Conservation (phyloP, 1,140 invertebrate species). For the Littorina saxatilis region DNA sequence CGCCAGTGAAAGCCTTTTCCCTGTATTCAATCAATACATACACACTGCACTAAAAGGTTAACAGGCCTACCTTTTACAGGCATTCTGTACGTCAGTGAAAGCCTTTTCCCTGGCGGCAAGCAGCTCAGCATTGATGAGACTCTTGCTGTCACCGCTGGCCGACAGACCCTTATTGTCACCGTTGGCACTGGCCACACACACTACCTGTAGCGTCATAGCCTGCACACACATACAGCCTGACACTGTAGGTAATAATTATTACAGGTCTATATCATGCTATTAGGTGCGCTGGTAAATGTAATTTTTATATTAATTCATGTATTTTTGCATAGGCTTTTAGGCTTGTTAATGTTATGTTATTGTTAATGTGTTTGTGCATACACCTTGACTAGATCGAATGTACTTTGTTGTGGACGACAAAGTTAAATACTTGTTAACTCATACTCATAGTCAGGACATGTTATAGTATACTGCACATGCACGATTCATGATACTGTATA, state of each 20-base stretch:
- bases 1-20: too few species aligned
- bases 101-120: conserved; percentile 48
- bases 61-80: conserved; percentile 72
- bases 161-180: conserved; percentile 66
- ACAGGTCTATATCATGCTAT: neutral
- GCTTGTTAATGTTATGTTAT: too few species aligned
- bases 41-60: too few species aligned
- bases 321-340: neutral
- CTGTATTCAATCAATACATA: too few species aligned
- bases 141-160: conserved; percentile 47
- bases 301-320: neutral
- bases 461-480: too few species aligned
- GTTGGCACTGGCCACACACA: conserved; percentile 87
- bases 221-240: neutral
- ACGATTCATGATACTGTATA: too few species aligned
- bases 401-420: too few species aligned
- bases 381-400: too few species aligned
- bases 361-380: too few species aligned
- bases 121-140: conserved; percentile 42
- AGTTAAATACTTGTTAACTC: too few species aligned
- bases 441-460: too few species aligned
- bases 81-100: conserved; percentile 72
- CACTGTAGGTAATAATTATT: neutral
- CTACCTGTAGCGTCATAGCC: conserved; percentile 86
- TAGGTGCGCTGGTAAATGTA: neutral